These are phyloP conservation scores for Drosophila meridiana DNA, from an alignment of 2,888 invertebrate genomes.

Conservation along the genomic window DNA sequence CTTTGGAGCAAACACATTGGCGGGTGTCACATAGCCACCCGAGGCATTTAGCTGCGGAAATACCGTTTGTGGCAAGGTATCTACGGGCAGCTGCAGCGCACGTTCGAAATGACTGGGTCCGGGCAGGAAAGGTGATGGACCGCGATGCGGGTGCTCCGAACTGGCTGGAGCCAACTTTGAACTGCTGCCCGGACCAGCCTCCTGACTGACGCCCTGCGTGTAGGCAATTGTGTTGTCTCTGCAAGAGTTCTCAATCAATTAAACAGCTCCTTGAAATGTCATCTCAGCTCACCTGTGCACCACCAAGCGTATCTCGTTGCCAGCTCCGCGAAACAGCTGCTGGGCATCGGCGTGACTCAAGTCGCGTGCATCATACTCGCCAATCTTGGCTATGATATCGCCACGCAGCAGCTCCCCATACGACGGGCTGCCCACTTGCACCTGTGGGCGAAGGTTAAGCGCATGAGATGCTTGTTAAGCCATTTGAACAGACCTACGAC, in stretches of 20 bases:
- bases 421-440: constrained; percentile 94
- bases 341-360: constrained; percentile 96
- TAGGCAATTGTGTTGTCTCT: constrained; percentile 85
- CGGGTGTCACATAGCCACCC: constrained; percentile 84
- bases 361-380: constrained; percentile 94
- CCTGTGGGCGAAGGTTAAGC: constrained; percentile 86
- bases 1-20: constrained; percentile 83
- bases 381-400: constrained; percentile 95
- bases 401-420: constrained; percentile 94
- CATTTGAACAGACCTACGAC: constrained; percentile 22
- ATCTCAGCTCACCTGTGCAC: constrained; percentile 89
- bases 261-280: neutral
- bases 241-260: neutral
- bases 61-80: constrained; percentile 86
- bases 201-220: constrained; percentile 85
- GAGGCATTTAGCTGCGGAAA: constrained; percentile 85
- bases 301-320: constrained; percentile 91
- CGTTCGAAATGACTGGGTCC: constrained; percentile 86
- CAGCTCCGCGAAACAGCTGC: constrained; percentile 93
- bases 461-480: constrained; percentile 26
- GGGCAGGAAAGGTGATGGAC: constrained; percentile 87
- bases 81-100: constrained; percentile 83
- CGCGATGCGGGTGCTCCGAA: constrained; percentile 86
- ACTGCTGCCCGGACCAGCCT: constrained; percentile 84
- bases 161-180: constrained; percentile 83